Evolutionary conservation across 2,888 invertebrate genomes (phyloP), one percentile per base, ranked within the genome.

Genomic region (Drosophila austrosaltans): DNA sequence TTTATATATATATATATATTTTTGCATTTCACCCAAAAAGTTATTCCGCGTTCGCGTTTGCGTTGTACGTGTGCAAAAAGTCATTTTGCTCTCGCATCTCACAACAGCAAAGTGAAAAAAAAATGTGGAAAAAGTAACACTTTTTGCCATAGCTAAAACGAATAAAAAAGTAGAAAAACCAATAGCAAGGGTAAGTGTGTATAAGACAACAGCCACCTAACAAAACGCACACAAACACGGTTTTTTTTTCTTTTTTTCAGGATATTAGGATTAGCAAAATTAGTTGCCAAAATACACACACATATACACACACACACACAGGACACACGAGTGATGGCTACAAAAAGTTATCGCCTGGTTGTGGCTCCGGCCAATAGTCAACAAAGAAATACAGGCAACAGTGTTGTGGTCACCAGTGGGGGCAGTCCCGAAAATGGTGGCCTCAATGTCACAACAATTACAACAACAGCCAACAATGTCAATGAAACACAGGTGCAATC

Each of bases 381-480:
- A 42, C 75, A 81, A 12, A 67, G 72, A 56, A 71, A 65, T 57
- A 42, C 66, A 28, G 77, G 73, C 40, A 79, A 72, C 59, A 86
- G 80, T 66, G 85, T 83, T 61, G 85, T 85, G 28, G 80, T 82
- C 60, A 83, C 72, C 64, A 63, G 53, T 61, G 79, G 70, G 79
- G 63, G 60, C 25, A 80, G 67, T 25, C 69, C 79, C 2, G 63
- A 66, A 22, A 71, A 66, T 28, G 77, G 72, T 39, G 81, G 77
- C 22, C 90, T 92, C 82, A 92, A 92, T 78, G 91, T 91, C 8
- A 91, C 92, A 68, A 92, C 92, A 65, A 91, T 92, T 62, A 89
- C 92, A 39, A 89, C 91, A 64, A 83, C 78, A 39, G 90, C 91
- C 75, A 48, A 48, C 12, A 48, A 48, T 48, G 10, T 48, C 10